A percentile compares a stretch with the other conserved stretches of the same genome.
These are phyloP conservation scores for Phrynocephalus guinanensis DNA, from an alignment of 2,797 vertebrate genomes.

Conservation along the genomic window DNA sequence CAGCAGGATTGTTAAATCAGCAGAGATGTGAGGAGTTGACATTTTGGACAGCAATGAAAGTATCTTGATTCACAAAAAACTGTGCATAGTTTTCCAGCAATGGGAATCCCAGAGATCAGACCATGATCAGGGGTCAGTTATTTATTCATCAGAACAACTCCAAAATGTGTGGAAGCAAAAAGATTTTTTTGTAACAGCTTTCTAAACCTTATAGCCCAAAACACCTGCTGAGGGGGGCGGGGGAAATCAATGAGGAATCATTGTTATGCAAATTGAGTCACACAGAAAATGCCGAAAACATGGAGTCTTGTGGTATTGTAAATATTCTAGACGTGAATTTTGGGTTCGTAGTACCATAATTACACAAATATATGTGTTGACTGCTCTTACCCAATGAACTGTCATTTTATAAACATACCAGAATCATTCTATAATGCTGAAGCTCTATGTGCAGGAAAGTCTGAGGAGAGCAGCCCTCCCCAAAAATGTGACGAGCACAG, in stretches of 20 bases:
- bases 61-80: neutral
- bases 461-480: neutral
- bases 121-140: neutral
- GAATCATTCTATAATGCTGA: neutral
- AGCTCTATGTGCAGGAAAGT: neutral
- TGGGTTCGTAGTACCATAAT: constrained; percentile 3
- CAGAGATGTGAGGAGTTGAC: neutral
- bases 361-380: constrained; percentile 24
- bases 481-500: neutral
- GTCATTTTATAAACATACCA: neutral
- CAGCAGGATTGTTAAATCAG: neutral
- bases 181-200: neutral
- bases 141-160: neutral
- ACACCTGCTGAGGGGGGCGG: neutral
- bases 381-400: constrained; percentile 13
- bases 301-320: no score
- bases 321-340: no score
- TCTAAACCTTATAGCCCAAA: neutral
- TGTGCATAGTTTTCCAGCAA: neutral
- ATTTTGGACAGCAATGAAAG: neutral
- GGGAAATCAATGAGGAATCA: no score
- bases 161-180: neutral
- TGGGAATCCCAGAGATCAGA: neutral
- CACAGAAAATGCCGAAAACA: no score
- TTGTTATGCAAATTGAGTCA: no score